Evolutionary conservation across 2,797 vertebrate genomes (phyloP).

Genomic region (Xiphorhynchus erythropygius): DNA sequence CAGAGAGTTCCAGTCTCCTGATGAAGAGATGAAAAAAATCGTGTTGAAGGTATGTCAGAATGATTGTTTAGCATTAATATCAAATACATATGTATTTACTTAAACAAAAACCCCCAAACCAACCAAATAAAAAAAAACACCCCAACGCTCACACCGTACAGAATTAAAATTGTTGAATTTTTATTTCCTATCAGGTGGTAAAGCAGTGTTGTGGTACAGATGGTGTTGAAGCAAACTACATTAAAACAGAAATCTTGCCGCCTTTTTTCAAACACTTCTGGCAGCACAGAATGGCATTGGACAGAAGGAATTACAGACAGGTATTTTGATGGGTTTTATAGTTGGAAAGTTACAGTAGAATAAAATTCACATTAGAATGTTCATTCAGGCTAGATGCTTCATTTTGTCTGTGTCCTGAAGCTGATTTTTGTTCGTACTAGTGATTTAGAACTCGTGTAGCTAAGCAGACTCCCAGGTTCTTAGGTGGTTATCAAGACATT

Average conservation of each 20-base stretch:
- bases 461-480: not conserved
- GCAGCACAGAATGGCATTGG: constrained; percentile 98
- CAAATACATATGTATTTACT: not conserved
- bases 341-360: not conserved
- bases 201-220: constrained; percentile 99
- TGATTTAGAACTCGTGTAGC: not conserved
- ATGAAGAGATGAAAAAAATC: constrained; percentile 99
- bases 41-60: constrained; percentile 88
- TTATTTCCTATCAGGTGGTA: constrained; percentile 84
- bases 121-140: not conserved
- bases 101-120: not conserved
- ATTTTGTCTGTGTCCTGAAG: not conserved
- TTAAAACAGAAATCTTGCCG: constrained; percentile 98
- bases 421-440: not conserved
- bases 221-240: constrained; percentile 99
- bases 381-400: not conserved
- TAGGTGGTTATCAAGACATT: not conserved
- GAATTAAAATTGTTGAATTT: not conserved
- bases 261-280: constrained; percentile 99
- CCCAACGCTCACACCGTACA: not conserved
- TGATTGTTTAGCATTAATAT: not conserved
- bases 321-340: constrained; percentile 52
- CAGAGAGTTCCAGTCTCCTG: constrained; percentile 98
- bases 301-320: constrained; percentile 99
- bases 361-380: not conserved